phyloP scores from a whole-genome alignment of 2,113 vertebrate genomes.

The Menura novaehollandiae region DNA sequence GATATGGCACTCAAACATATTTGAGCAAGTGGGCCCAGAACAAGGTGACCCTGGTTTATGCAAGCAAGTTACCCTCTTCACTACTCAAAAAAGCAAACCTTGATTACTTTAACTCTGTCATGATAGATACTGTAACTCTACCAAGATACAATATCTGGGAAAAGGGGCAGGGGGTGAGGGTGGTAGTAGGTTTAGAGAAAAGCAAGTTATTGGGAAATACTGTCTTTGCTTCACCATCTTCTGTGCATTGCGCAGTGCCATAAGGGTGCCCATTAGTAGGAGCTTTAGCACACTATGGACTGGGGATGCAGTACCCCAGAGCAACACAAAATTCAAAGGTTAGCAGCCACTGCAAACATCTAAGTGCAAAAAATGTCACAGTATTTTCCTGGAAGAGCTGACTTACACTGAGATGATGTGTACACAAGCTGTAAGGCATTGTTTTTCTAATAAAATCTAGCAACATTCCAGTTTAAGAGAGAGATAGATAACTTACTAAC shows the following conservation, averaged over 20 bases:
- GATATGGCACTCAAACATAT: neutral
- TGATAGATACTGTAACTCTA: neutral
- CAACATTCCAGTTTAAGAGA: neutral
- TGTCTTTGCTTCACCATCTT: neutral
- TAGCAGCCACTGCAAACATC: neutral
- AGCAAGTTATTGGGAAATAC: neutral
- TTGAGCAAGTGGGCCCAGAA: neutral
- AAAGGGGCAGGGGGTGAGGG: neutral
- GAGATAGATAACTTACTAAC: neutral
- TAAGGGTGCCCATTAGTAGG: neutral
- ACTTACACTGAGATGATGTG: rapidly evolving
- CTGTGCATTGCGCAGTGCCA: neutral
- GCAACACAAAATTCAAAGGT: neutral
- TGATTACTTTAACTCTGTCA: neutral
- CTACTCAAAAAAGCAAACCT: neutral
- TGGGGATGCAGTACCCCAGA: neutral
- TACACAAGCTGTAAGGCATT: neutral
- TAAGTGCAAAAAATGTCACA: neutral
- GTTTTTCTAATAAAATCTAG: neutral
- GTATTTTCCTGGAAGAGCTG: neutral
- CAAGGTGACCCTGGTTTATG: neutral
- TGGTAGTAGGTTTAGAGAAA: neutral
- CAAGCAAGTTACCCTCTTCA: neutral
- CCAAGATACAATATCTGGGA: neutral
- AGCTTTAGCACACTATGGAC: neutral